Evolutionary conservation across 2,797 vertebrate species (phyloP).

Genomic region (Epinephelus coioides): DNA sequence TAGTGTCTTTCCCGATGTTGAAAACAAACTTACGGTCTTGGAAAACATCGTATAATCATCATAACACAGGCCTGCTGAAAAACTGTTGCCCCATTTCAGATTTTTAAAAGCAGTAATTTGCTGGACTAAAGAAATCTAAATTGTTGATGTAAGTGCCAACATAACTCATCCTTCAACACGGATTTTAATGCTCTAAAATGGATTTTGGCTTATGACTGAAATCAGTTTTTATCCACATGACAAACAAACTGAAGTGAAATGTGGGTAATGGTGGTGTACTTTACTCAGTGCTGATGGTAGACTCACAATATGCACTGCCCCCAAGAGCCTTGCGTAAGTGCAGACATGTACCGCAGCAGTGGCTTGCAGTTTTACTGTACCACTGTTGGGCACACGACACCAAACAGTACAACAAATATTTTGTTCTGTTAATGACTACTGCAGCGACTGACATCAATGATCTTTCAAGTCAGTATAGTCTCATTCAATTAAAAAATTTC

Average conservation of each 20-base stretch:
- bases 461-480: background rate
- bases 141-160: background rate
- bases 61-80: background rate
- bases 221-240: conserved; percentile 27
- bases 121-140: conserved; percentile 15
- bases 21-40: too few relatives aligned
- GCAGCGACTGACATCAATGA: background rate
- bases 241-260: conserved; percentile 11
- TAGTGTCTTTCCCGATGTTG: too few relatives aligned
- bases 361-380: background rate
- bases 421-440: background rate
- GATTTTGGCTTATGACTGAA: conserved; percentile 23
- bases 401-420: conserved; percentile 6
- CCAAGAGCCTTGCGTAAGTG: background rate
- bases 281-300: conserved; percentile 3
- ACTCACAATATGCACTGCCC: background rate
- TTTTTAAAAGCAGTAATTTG: conserved; percentile 12
- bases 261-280: conserved; percentile 4
- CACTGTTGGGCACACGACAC: background rate
- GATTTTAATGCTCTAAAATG: conserved; percentile 17
- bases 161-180: conserved; percentile 14
- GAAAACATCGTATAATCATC: too few relatives aligned
- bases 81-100: background rate
- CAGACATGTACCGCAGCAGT: conserved; percentile 3
- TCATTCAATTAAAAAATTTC: conserved; percentile 31